Evolutionary conservation across 2,888 invertebrate genomes (phyloP).

Genomic region (Lissonota sp.): DNA sequence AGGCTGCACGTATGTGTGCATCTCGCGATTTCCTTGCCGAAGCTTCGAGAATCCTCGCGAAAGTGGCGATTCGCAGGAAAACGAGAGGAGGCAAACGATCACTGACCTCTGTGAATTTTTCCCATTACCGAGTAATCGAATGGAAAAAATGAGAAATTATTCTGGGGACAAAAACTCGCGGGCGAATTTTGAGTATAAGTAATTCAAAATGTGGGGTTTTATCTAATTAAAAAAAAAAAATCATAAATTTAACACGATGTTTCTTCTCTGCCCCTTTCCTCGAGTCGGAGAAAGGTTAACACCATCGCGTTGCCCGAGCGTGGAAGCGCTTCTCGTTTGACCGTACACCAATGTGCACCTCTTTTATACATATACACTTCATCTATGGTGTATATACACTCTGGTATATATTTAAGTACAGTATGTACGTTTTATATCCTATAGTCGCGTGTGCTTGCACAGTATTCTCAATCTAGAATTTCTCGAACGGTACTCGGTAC

Average conservation of each 20-base stretch:
- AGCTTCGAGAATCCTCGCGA: neutral
- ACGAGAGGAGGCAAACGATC: neutral
- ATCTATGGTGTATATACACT: slow-evolving; percentile 10
- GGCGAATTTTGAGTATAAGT: too few species aligned
- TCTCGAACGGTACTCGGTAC: slow-evolving; percentile 61
- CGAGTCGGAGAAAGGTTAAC: slow-evolving; percentile 56
- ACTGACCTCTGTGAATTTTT: slow-evolving; percentile 4
- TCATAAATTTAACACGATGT: neutral
- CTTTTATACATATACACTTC: slow-evolving; percentile 7
- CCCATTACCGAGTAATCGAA: neutral
- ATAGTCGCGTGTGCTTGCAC: slow-evolving; percentile 28
- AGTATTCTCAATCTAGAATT: slow-evolving; percentile 58
- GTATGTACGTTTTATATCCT: slow-evolving; percentile 2
- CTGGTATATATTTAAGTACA: slow-evolving; percentile 7
- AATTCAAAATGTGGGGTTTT: too few species aligned
- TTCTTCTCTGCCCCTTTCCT: neutral
- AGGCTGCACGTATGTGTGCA: slow-evolving; percentile 5
- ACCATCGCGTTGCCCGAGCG: slow-evolving; percentile 51
- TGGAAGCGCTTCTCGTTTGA: slow-evolving; percentile 60
- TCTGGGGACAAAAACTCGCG: neutral
- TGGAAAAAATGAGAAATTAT: neutral
- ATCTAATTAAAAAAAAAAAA: too few species aligned
- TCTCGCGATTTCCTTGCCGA: neutral
- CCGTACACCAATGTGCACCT: neutral
- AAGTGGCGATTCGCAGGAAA: neutral